Conservation (phyloP, 2,113 vertebrate species). For the Xenopus laevis region DNA sequence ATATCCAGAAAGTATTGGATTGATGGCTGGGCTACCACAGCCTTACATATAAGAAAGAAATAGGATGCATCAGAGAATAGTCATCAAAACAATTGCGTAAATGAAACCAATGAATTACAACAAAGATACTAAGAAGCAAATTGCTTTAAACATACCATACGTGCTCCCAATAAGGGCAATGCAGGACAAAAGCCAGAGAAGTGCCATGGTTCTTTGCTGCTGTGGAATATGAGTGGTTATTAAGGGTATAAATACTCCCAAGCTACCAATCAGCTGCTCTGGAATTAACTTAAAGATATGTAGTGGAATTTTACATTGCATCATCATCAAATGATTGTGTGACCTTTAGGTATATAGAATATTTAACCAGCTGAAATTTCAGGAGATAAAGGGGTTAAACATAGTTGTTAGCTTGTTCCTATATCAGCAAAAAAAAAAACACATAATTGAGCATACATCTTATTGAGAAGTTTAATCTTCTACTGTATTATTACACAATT, state of each 20-base stretch:
- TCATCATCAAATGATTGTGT: neutral
- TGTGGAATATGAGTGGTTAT: neutral
- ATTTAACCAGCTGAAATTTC: neutral
- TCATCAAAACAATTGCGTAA: neutral
- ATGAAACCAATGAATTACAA: too few species aligned
- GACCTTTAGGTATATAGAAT: neutral
- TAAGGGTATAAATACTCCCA: constrained; percentile 6
- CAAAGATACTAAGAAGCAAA: neutral
- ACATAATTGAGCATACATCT: too few species aligned
- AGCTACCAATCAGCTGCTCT: neutral
- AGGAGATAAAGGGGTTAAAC: neutral
- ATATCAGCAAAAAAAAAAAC: too few species aligned
- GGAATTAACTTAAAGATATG: too few species aligned
- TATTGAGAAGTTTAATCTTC: too few species aligned
- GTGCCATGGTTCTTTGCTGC: neutral
- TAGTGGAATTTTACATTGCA: too few species aligned
- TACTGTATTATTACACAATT: too few species aligned
- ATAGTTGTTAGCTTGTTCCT: neutral
- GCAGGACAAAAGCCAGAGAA: constrained; percentile 17
- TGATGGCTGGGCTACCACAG: constrained; percentile 71
- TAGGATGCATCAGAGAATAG: neutral
- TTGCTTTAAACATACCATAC: constrained; percentile 5
- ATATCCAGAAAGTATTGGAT: constrained; percentile 62
- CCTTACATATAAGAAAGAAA: constrained; percentile 54
- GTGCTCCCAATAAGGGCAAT: constrained; percentile 16